These are phyloP conservation scores for Sesia apiformis DNA, from an alignment of 2,888 invertebrate species.

Conservation along the genomic window DNA sequence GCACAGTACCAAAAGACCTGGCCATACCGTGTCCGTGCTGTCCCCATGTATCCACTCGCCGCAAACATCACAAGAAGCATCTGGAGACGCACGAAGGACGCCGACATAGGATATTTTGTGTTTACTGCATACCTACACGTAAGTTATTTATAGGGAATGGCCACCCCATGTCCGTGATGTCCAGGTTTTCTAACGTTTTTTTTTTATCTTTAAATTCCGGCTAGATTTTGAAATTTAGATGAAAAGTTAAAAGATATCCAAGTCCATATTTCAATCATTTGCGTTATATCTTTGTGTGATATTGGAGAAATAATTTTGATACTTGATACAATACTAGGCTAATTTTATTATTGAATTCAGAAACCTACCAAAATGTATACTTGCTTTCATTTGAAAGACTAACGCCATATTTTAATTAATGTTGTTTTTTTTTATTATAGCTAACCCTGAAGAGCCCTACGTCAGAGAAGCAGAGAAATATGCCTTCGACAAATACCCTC, in stretches of 20 bases:
- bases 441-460: slow-evolving; percentile 40
- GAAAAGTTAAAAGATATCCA: too few relatives aligned
- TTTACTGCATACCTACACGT: slow-evolving; percentile 52
- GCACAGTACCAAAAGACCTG: slow-evolving; percentile 36
- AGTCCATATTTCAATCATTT: too few relatives aligned
- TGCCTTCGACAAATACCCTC: slow-evolving; percentile 52
- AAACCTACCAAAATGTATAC: too few relatives aligned
- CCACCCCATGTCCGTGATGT: background rate
- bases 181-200: background rate
- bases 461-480: slow-evolving; percentile 48
- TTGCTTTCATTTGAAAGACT: too few relatives aligned
- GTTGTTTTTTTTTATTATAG: slow-evolving; percentile 21
- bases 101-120: slow-evolving; percentile 50
- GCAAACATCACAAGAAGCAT: slow-evolving; percentile 59
- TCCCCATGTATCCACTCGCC: slow-evolving; percentile 52
- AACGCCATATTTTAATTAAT: too few relatives aligned
- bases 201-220: too few relatives aligned
- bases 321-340: too few relatives aligned
- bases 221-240: too few relatives aligned
- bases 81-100: slow-evolving; percentile 43
- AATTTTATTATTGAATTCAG: too few relatives aligned
- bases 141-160: slow-evolving; percentile 13
- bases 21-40: slow-evolving; percentile 61
- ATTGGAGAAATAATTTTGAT: too few relatives aligned
- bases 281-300: too few relatives aligned